phyloP scores from a whole-genome alignment of 1,140 invertebrate genomes.

The Euura lappo region DNA sequence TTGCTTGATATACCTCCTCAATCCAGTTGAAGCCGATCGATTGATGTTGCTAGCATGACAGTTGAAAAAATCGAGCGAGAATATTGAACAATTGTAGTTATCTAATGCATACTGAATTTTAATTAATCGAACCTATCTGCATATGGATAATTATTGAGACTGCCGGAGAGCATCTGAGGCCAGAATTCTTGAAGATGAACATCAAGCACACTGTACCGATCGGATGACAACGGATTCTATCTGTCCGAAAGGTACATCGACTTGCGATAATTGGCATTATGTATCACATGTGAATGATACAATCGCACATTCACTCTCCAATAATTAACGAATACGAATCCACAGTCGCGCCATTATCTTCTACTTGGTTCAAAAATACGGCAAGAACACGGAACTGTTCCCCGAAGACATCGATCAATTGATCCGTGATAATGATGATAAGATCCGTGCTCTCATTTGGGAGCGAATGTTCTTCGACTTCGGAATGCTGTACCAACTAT shows the following conservation, averaged over 20 bases:
- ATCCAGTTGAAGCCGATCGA: no score
- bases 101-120: no score
- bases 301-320: neutral
- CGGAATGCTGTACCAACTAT: conserved; percentile 71
- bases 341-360: conserved; percentile 68
- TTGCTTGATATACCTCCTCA: no score
- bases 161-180: conserved; percentile 57
- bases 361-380: conserved; percentile 72
- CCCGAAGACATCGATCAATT: conserved; percentile 66
- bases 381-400: conserved; percentile 67
- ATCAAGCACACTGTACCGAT: conserved; percentile 69
- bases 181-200: conserved; percentile 62
- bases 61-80: no score
- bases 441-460: conserved; percentile 70
- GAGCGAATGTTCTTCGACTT: conserved; percentile 74
- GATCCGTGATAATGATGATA: no score
- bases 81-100: no score
- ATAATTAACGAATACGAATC: neutral
- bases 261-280: neutral
- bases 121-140: no score
- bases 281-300: no score
- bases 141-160: conserved; percentile 39
- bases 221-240: conserved; percentile 66
- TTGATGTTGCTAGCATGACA: no score
- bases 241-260: conserved; percentile 65